phyloP scores from a whole-genome alignment of 2,797 vertebrate species.

The Rhabdomys pumilio region DNA sequence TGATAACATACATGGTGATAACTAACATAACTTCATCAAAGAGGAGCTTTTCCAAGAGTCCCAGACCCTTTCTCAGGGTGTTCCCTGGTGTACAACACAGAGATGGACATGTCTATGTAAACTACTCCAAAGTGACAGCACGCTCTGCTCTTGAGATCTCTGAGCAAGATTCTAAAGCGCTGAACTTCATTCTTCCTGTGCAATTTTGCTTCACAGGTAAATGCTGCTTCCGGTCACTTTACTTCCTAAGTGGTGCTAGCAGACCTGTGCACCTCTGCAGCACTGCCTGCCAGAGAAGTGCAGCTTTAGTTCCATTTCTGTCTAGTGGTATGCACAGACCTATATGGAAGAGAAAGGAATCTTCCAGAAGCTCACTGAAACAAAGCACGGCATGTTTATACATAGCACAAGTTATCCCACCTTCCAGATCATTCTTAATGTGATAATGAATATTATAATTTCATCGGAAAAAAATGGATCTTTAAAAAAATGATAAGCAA shows the following conservation, averaged over 20 bases:
- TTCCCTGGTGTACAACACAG: neutral
- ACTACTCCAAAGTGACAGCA: neutral
- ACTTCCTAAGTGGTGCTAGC: neutral
- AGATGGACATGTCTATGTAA: neutral
- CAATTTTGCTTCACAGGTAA: constrained; percentile 56
- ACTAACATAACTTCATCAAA: neutral
- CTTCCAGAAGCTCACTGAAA: constrained; percentile 15
- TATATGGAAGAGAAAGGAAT: constrained; percentile 59
- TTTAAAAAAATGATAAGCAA: neutral
- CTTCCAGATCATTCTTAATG: constrained; percentile 38
- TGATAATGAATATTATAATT: neutral
- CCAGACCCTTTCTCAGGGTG: neutral
- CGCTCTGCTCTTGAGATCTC: neutral
- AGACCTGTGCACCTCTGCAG: neutral
- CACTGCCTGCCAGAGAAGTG: constrained; percentile 52
- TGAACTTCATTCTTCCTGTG: neutral
- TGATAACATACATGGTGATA: neutral
- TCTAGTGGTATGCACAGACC: constrained; percentile 30
- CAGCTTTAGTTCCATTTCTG: constrained; percentile 13
- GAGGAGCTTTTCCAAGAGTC: neutral
- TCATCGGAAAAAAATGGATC: neutral
- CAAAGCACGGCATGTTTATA: neutral
- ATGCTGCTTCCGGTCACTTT: constrained; percentile 24
- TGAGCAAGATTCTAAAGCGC: constrained; percentile 9
- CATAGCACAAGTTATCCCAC: neutral